A percentile compares a stretch with the other conserved stretches of the same genome.
These are phyloP conservation scores for Enteromius fasciolatus DNA, from an alignment of 2,797 vertebrate genomes.

Conservation along the genomic window DNA sequence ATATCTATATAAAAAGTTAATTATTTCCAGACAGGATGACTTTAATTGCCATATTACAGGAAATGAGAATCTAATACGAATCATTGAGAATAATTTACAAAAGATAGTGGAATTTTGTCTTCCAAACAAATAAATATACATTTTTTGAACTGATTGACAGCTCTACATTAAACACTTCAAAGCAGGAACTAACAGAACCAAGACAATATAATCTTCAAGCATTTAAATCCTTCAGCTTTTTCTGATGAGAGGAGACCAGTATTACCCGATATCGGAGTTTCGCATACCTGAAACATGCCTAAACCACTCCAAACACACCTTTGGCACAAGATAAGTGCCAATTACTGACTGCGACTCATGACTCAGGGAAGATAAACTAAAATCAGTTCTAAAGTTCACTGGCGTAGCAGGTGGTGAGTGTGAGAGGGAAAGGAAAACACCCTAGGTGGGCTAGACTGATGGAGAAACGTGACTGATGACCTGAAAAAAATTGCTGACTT, in stretches of 20 bases:
- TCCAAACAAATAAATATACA: neutral
- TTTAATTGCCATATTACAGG: neutral
- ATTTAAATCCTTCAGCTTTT: constrained; percentile 16
- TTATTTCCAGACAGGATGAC: neutral
- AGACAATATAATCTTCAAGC: neutral
- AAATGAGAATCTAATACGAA: neutral
- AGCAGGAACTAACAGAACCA: neutral
- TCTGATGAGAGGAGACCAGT: constrained; percentile 1
- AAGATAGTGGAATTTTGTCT: neutral
- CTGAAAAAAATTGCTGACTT: constrained; percentile 22
- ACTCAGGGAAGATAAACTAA: constrained; percentile 43
- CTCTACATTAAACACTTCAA: neutral
- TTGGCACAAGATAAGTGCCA: constrained; percentile 29
- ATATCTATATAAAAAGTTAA: neutral
- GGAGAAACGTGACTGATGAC: neutral
- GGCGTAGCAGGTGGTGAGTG: constrained; percentile 6
- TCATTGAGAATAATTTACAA: neutral
- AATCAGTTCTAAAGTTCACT: constrained; percentile 45
- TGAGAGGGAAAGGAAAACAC: constrained; percentile 14
- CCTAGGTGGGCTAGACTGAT: constrained; percentile 18
- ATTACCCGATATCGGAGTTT: constrained; percentile 33
- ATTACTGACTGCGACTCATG: constrained; percentile 49
- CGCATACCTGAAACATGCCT: constrained; percentile 46
- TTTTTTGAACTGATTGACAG: neutral
- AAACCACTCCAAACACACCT: constrained; percentile 54